Percentiles rank a stretch among this genome's conserved stretches.
phyloP scores from a whole-genome alignment of 1,140 invertebrate genomes.

The Bombus confusus region DNA sequence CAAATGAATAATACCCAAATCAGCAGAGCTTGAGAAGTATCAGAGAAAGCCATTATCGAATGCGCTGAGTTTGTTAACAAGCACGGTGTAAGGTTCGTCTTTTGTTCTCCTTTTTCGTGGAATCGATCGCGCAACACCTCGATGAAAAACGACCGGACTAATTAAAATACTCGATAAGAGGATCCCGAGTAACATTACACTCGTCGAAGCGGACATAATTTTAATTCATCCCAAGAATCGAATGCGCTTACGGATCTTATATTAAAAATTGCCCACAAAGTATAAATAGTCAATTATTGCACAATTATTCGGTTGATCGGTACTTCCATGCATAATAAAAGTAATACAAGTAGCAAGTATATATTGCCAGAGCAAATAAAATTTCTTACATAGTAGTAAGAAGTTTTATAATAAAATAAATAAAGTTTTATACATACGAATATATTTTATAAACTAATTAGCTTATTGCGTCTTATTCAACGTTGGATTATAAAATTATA shows the following conservation, averaged over 20 bases:
- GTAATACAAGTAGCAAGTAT: neutral
- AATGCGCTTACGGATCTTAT: neutral
- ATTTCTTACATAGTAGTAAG: neutral
- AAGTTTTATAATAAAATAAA: neutral
- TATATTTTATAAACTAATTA: no score
- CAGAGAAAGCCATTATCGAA: constrained; percentile 43
- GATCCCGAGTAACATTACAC: neutral
- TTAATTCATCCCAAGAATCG: neutral
- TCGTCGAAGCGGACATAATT: no score
- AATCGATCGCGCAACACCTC: constrained; percentile 5
- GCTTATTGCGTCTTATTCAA: no score
- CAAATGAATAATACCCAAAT: constrained; percentile 15
- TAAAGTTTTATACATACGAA: no score
- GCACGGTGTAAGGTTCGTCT: constrained; percentile 4
- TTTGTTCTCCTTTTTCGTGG: neutral
- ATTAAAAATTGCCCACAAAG: neutral
- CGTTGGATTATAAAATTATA: no score
- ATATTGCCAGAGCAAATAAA: neutral
- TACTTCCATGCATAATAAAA: no score
- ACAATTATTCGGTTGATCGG: no score
- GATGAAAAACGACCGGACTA: neutral
- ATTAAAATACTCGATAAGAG: constrained; percentile 31
- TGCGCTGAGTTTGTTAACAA: constrained; percentile 36
- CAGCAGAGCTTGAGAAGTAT: constrained; percentile 47
- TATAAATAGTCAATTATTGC: neutral